Evolutionary conservation across 2,888 invertebrate species (phyloP), one percentile per base, ranked within the genome.

Genomic region (Dicranocentrus wangi): DNA sequence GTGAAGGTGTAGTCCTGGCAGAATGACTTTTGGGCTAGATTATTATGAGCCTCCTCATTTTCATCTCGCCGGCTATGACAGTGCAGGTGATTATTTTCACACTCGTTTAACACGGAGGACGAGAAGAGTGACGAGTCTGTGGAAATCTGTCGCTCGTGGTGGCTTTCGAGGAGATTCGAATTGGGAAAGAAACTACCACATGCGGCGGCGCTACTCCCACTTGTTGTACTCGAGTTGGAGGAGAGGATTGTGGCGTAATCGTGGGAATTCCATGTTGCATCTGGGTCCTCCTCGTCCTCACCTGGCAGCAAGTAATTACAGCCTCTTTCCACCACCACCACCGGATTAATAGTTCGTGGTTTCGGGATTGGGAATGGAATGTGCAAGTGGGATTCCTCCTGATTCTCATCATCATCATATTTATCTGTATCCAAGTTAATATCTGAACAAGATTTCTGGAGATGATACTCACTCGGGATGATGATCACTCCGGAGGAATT

Each of bases 201-300:
- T 47, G 72, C 61, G 15, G 60, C 71, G 42, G 60, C 58, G 0
- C n/a, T 61, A 13, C 39, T 72, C 42, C 63, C 63, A 69, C 53
- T 53, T 21, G 69, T 53, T 39, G 69, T 55, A 19, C 53, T 55
- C 13, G 39, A 21, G 39, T 21, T 58, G 21, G 71, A 60, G 17
- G 60, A 65, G 17, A 32, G 32, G 19, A 75, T 75, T 39, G 68
- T 66, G 3, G 72, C 70, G 78, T 83, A 83, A 63, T 84, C 84
- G 72, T 82, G 83, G 78, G 83, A 84, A 83, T 83, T 83, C 85
- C 84, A 83, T 19, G 80, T 81, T 60, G 83, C 39, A 39, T 47
- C 47, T 2, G 15, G 10, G n/a, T 47, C n/a, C 7, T n/a, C 47
- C 15, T 47, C 83, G 55, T 70, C 72, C 51, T 60, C 77, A 47